Percentiles rank a stretch among this genome's conserved stretches.
Conservation (phyloP, 2,113 vertebrate genomes). For the Okapia johnstoni region DNA sequence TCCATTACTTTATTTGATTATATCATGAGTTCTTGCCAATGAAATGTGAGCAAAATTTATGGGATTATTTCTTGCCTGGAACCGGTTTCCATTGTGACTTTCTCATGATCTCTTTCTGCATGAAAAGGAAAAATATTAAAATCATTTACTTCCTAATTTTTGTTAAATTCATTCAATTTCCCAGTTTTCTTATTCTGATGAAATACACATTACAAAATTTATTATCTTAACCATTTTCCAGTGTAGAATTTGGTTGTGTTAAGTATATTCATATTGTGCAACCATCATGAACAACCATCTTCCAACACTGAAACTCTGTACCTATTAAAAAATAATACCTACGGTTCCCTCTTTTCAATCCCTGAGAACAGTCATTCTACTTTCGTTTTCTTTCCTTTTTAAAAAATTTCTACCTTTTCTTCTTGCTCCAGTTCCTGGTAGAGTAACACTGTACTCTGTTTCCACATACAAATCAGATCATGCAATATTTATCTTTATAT, state of each 20-base stretch:
- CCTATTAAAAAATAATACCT: not conserved
- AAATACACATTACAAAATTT: not conserved
- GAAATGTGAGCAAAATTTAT: not conserved
- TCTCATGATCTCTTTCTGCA: not conserved
- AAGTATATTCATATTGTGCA: not conserved
- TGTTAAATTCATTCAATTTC: not conserved
- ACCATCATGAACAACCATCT: not conserved
- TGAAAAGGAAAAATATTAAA: not conserved
- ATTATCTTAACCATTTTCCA: not conserved
- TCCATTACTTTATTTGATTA: not conserved
- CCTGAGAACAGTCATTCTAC: not conserved
- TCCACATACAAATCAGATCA: not conserved
- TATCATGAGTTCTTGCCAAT: not conserved
- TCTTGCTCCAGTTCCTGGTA: not conserved
- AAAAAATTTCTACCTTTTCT: not conserved
- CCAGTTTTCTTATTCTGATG: not conserved
- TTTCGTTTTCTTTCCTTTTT: not conserved
- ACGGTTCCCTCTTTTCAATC: not conserved
- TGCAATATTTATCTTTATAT: not conserved
- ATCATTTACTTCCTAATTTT: not conserved
- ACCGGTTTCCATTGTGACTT: not conserved
- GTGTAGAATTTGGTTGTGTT: not conserved
- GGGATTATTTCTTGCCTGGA: not conserved
- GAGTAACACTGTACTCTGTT: not conserved
- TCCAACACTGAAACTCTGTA: not conserved